Conservation (phyloP, 2,888 invertebrate genomes). For the Heteromyza rotundicornis region DNA sequence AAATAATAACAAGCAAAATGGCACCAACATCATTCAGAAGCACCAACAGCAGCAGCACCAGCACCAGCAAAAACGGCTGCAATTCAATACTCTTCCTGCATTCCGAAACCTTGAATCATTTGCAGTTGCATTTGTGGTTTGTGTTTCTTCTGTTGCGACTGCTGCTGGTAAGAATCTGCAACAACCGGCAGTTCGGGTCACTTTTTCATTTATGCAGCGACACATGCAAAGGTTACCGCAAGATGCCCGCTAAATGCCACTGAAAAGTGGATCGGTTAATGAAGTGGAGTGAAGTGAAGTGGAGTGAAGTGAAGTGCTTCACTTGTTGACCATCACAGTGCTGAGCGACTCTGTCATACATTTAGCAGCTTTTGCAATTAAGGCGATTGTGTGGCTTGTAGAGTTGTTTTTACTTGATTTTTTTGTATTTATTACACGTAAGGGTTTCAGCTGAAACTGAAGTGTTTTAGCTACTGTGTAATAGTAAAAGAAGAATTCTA, state of each 20-base stretch:
- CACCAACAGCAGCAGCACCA: not conserved
- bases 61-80: conserved; percentile 23
- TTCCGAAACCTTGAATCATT: conserved; percentile 63
- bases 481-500: too few species aligned
- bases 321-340: conserved; percentile 48
- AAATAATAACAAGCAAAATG: too few species aligned
- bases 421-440: too few species aligned
- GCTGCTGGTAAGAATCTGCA: not conserved
- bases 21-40: not conserved
- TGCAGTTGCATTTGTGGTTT: not conserved
- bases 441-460: too few species aligned
- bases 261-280: conserved; percentile 24
- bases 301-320: conserved; percentile 5
- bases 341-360: conserved; percentile 31
- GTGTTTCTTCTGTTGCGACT: too few species aligned
- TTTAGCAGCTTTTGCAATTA: too few species aligned
- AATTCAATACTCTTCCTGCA: conserved; percentile 62
- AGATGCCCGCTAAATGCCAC: not conserved
- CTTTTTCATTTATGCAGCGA: conserved; percentile 17
- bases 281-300: not conserved
- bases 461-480: too few species aligned
- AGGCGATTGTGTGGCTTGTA: too few species aligned
- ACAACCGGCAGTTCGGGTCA: conserved; percentile 10
- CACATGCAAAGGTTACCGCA: not conserved
- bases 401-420: too few species aligned